Evolutionary conservation across 2,113 vertebrate genomes (phyloP), one percentile per base, ranked within the genome.

Genomic region (Seriola rivoliana): DNA sequence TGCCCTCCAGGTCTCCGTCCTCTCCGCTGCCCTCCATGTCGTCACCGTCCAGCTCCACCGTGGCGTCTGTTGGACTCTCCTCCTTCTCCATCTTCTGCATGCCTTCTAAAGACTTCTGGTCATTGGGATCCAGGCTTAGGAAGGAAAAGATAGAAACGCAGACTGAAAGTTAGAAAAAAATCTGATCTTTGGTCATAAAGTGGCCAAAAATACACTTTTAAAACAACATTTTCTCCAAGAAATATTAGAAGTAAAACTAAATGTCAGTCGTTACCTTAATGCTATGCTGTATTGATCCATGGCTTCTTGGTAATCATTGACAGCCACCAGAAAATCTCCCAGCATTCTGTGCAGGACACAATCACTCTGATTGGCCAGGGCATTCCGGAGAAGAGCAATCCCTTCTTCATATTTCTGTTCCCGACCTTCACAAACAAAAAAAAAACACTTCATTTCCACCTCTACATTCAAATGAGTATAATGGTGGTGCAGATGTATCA

Each of bases 51-150:
- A 99, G 97, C 86, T 99, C 98, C 91, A 98, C 97, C 0, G 98
- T 98, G 68, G 98, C 98, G 3, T 99, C 98, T 0, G 97, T 97
- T 58, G 97, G 98, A 62, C 98, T 99, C 92, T 99, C 98, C 91
- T 99, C 98, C 88, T 99, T 99, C 91, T 99, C 98, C 97, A 99
- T 99, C 92, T 99, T 99, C 95, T 99, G 98, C 97, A 99, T 96
- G 25, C 98, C 98, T 85, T 99, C 98, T 46, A 99, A 91, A 10
- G 98, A 99, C 95, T 99, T 99, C 95, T 99, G 98, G 87, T 99
- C 98, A 2, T 99, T 99, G 38, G 98, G 98, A 90, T 99, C 98
- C 96, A 99, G 93, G 88, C 98, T 99, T 25, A 36, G n/a, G 9
- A 23, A 9, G 11, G 14, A 62, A n/a, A 36, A n/a, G 7, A 19